Evolutionary conservation across 2,888 invertebrate species (phyloP).

Genomic region (Leptinotarsa haldemani): DNA sequence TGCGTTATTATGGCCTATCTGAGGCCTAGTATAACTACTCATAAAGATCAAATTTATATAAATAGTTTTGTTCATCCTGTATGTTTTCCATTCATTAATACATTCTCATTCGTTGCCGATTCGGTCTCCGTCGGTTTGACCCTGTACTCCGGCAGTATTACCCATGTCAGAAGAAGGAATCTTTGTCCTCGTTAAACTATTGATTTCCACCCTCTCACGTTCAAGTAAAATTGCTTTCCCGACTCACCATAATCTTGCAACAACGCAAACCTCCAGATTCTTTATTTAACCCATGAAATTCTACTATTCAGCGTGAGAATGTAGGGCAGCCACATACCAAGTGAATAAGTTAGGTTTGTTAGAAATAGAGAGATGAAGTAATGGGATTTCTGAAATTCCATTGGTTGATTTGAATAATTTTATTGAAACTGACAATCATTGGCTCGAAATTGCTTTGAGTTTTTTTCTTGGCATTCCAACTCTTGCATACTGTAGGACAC

Average conservation of each 20-base stretch:
- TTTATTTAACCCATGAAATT: constrained; percentile 50
- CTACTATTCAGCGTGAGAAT: constrained; percentile 49
- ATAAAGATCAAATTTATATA: too few species aligned
- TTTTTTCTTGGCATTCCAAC: background rate
- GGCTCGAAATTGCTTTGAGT: background rate
- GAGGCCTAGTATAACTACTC: too few species aligned
- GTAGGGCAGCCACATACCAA: constrained; percentile 31
- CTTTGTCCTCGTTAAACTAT: constrained; percentile 54
- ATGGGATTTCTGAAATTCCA: background rate
- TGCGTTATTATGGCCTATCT: too few species aligned
- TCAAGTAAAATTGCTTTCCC: constrained; percentile 54
- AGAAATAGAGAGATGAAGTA: background rate
- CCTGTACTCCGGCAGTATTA: constrained; percentile 36
- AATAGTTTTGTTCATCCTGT: background rate
- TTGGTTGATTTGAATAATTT: background rate
- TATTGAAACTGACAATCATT: background rate
- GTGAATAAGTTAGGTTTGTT: background rate
- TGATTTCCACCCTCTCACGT: constrained; percentile 55
- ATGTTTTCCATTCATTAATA: background rate
- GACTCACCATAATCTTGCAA: constrained; percentile 52
- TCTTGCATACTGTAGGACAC: too few species aligned
- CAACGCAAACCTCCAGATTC: constrained; percentile 50
- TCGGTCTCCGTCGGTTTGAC: constrained; percentile 10
- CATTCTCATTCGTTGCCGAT: background rate
- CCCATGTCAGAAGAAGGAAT: constrained; percentile 50